Base-by-base conservation (phyloP, 1,140 invertebrate genomes). In the Hylyphantes graminicola region DNA sequence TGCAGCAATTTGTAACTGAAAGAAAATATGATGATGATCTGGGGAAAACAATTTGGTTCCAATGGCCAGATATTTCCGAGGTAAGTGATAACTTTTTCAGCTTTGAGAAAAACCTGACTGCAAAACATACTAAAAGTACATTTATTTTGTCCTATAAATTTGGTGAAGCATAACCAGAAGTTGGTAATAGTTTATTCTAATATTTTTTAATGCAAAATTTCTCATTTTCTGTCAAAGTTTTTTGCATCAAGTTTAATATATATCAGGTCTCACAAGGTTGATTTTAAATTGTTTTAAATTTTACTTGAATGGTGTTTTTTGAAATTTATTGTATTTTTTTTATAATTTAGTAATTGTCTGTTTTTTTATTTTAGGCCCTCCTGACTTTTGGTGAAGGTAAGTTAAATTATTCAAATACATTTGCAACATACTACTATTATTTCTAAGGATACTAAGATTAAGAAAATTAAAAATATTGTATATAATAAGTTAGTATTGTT, bases 21-120 rank as follows among this genome's bases (percentile, higher is more conserved):
- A 72, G 85, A 53, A 86, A 86, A 51, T 86, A 83, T 83, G 85
- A 86, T 74, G 85, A 86, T 55, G 85, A 86, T n/a, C 53, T 86
- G 3, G 85, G 85, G 17, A 86, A 83, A 78, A 86, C 85, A 15
- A 76, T 83, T 51, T 75, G 85, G 74, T 86, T 83, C 57, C 65
- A 76, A 4, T 86, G 85, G 85, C 35, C 59, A 51, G 59, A 53
- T 17, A 83, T 86, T 21, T 55, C 59, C 13, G 72, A 85, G 50
- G 85, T 85, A 80, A 70, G 68, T 17, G 5, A 35, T 35, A 35
- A 2, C 5, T 1, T 70, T 17, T 17, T 17, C 5, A 59, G n/a
- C n/a, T 13, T 59, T 59, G n/a, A 59, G n/a, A 59, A 59, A 59
- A 59, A 3, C 35, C 35, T 35, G 5, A 2, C 35, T 35, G 35